Base-by-base conservation (phyloP, 2,113 vertebrate species). In the Eidolon helvum region DNA sequence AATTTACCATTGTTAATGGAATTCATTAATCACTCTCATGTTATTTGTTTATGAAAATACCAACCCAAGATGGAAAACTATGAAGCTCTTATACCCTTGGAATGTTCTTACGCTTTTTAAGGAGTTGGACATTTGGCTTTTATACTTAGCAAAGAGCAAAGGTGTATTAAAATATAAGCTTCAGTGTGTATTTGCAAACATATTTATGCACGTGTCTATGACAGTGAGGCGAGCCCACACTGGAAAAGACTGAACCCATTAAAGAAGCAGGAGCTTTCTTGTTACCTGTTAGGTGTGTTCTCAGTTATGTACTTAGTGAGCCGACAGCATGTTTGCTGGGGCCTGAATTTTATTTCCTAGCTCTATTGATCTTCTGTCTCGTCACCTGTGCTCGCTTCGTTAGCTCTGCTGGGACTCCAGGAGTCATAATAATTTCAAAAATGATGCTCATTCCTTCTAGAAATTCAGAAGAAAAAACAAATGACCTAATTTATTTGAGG, bases 1-100 rank as follows among this genome's bases (percentile, higher is more conserved):
- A 87, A 87, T 94, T 92, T 40, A 69, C 96, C 93, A 87, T 80
- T 57, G 40, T 85, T 97, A 91, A 93, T 93, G 74, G 95, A 83
- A 30, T 50, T 80, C 94, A 87, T 93, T 74, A 88, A 94, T 94
- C 91, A 80, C 72, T 35, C 84, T 97, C 96, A 74, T 71, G 75
- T 63, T 79, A 2, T 26, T 84, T 82, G 79, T 77, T 91, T 97
- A 24, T 79, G 86, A 94, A 97, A 93, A 94, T 28, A 94, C 59
- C 43, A 24, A 53, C 30, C 33, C 26, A 16, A 84, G 93, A 59
- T 30, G 68, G 68, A 77, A 69, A 78, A 38, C 38, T 14, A n/a
- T 4, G 16, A 57, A 57, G 59, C n/a, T 9, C 53, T 71, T 19
- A 65, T n/a, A 35, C 43, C 66, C 65, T 87, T 61, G 61, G 85